Conservation (phyloP, 2,113 vertebrate species). For the Ascaphus truei region DNA sequence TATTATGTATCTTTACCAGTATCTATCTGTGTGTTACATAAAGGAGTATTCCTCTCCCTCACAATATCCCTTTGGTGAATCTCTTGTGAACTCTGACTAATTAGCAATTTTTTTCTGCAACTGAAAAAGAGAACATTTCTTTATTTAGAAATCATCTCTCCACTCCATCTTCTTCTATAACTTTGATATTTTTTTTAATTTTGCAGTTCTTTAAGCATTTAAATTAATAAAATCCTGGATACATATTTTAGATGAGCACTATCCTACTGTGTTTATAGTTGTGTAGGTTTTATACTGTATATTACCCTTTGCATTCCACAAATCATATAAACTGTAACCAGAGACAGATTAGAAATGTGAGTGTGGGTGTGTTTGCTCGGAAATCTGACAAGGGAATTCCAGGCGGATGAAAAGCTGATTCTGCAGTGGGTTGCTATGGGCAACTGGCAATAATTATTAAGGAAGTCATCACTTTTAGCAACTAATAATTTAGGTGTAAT, state of each 20-base stretch:
- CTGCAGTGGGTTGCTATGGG: conserved; percentile 3
- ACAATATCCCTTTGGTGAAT: too few relatives aligned
- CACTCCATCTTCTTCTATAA: too few relatives aligned
- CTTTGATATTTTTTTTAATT: too few relatives aligned
- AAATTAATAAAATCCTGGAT: background rate
- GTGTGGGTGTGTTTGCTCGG: background rate
- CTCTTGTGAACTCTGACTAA: too few relatives aligned
- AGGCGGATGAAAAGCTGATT: background rate
- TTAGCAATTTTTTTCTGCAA: too few relatives aligned
- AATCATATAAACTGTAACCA: background rate
- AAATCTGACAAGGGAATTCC: conserved; percentile 5
- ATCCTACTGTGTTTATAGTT: background rate
- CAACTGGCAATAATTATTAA: conserved; percentile 3
- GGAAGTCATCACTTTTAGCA: background rate
- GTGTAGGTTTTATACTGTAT: background rate
- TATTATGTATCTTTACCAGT: too few relatives aligned
- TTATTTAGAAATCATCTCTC: too few relatives aligned
- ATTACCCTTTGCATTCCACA: background rate
- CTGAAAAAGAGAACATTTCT: too few relatives aligned
- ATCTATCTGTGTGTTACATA: too few relatives aligned
- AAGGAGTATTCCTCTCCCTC: too few relatives aligned
- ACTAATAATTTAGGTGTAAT: conserved; percentile 9
- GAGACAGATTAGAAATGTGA: background rate
- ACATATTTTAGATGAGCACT: background rate
- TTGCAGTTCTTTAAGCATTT: too few relatives aligned